phyloP scores from a whole-genome alignment of 2,797 vertebrate genomes.

The Gymnothorax javanicus region DNA sequence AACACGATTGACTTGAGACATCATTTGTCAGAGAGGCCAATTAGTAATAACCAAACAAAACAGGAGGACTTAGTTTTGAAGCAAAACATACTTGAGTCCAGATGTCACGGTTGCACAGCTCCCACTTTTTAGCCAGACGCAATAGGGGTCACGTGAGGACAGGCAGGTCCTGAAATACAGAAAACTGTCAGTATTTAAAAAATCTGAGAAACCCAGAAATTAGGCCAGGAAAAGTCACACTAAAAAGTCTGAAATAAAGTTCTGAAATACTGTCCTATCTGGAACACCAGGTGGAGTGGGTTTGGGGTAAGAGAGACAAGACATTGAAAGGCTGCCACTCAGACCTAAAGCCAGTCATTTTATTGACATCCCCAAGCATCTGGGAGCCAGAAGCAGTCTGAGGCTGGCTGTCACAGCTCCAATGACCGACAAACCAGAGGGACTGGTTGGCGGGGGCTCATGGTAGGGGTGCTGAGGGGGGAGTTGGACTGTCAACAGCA shows the following conservation, averaged over 20 bases:
- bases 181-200: slow-evolving; percentile 35
- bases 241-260: slow-evolving; percentile 7
- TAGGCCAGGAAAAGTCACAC: neutral
- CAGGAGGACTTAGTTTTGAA: neutral
- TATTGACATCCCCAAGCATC: slow-evolving; percentile 5
- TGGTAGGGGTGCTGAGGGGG: neutral
- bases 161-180: slow-evolving; percentile 81
- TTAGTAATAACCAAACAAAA: neutral
- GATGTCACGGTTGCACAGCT: slow-evolving; percentile 77
- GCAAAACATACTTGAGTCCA: slow-evolving; percentile 74
- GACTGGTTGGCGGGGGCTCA: slow-evolving; percentile 11
- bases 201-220: neutral
- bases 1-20: neutral
- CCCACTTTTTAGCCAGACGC: slow-evolving; percentile 81
- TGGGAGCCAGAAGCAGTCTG: slow-evolving; percentile 21
- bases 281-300: neutral
- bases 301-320: neutral
- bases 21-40: neutral
- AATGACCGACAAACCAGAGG: slow-evolving; percentile 12
- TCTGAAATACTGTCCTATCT: slow-evolving; percentile 2
- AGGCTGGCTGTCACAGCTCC: slow-evolving; percentile 35
- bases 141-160: slow-evolving; percentile 88
- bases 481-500: slow-evolving; percentile 35
- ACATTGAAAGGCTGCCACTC: slow-evolving; percentile 19
- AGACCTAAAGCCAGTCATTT: slow-evolving; percentile 7